Base-by-base conservation (phyloP, 1,140 invertebrate genomes). In the Saccostrea echinata region DNA sequence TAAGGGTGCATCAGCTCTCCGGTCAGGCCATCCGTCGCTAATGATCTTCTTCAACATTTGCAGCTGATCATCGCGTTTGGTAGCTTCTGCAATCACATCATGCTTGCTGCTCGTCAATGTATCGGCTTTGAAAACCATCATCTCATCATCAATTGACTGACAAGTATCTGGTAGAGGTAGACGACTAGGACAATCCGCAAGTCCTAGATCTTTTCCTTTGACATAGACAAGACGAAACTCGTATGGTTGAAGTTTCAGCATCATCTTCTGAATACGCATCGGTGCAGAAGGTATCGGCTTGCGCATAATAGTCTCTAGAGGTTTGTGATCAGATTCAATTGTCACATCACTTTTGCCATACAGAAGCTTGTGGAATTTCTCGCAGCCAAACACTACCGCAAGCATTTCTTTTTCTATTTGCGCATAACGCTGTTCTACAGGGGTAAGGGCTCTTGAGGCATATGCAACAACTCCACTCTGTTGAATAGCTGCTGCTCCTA, bases 401-500 rank as follows among this genome's bases (percentile, higher is more conserved):
- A 95, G 90, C 13, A 95, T 95, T 92, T 96, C 96, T 91, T 95
- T 92, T 91, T 96, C 95, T 0, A 96, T 94, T 91, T 96, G 95
- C 18, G 90, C 88, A 84, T 91, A 92, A 18, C 81, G 21, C 93
- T 71, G 95, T 91, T 85, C 90, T 86, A 89, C 93, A 85, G 35
- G 88, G 91, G 43, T 95, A 16, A 96, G 88, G 13, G 94, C 91
- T 55, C 94, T 87, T 8, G 95, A 96, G 8, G 94, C 93, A 93
- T 93, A 96, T 30, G 91, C 90, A 3, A 96, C 91, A 11, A 94
- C 93, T 52, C 93, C 85, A 24, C 90, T 86, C 61, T 95, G 89
- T 89, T 96, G 95, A 21, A 95, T 81, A 0, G 95, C 27, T 21
- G 94, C 93, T 35, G 93, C 93, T 13, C 95, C 95, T 24, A 96